Evolutionary conservation across 2,888 invertebrate genomes (phyloP).

Genomic region (Pyrgus malvae): DNA sequence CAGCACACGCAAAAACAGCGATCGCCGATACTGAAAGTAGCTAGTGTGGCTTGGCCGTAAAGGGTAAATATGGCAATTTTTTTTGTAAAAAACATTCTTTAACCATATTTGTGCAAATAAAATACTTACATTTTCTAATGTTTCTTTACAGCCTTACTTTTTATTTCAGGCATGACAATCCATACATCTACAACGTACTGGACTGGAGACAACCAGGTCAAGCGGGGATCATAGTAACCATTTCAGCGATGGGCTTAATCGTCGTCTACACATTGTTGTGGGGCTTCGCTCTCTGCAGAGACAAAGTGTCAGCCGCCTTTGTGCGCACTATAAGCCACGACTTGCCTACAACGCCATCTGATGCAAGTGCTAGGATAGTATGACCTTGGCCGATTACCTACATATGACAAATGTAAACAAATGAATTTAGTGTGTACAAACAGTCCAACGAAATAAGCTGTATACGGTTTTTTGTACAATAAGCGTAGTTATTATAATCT

Average conservation of each 20-base stretch:
- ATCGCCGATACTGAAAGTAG: too few relatives aligned
- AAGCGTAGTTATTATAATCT: too few relatives aligned
- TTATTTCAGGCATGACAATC: conserved; percentile 79
- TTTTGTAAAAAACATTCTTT: too few relatives aligned
- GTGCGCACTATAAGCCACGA: conserved; percentile 57
- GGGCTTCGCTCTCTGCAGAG: conserved; percentile 51
- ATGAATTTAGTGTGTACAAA: too few relatives aligned
- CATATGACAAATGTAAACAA: conserved; percentile 1
- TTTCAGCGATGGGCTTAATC: conserved; percentile 49
- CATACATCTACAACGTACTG: conserved; percentile 88
- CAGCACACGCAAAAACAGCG: too few relatives aligned
- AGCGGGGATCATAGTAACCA: conserved; percentile 70
- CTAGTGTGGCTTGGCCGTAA: too few relatives aligned
- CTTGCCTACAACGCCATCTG: conserved; percentile 50
- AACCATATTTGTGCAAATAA: too few relatives aligned
- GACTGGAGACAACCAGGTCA: conserved; percentile 87
- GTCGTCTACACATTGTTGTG: conserved; percentile 53
- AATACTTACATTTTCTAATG: too few relatives aligned
- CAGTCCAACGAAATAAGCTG: too few relatives aligned
- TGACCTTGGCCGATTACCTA: conserved; percentile 17
- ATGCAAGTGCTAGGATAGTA: conserved; percentile 42
- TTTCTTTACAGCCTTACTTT: too few relatives aligned
- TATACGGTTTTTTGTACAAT: too few relatives aligned
- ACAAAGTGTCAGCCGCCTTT: conserved; percentile 48
- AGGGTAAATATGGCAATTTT: too few relatives aligned